Evolutionary conservation across 2,113 vertebrate species (phyloP).

Genomic region (Campylomormyrus numenius): DNA sequence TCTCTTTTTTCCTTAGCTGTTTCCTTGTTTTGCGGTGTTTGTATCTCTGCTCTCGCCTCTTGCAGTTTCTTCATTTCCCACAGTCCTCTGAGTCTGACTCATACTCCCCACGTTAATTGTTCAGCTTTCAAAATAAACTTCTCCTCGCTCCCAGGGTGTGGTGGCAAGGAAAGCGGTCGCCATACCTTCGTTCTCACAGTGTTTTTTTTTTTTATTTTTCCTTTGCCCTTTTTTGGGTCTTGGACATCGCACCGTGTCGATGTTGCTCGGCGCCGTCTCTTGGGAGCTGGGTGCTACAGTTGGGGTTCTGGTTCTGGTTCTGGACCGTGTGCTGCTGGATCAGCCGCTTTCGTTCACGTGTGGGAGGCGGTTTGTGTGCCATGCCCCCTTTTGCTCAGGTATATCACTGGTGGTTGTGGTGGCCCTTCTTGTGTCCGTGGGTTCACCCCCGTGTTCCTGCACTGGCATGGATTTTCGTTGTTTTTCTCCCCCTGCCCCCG

Average conservation of each 20-base stretch:
- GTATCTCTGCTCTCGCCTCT: constrained; percentile 73
- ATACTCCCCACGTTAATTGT: constrained; percentile 78
- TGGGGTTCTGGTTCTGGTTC: background rate
- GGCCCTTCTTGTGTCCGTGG: constrained; percentile 50
- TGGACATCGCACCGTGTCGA: background rate
- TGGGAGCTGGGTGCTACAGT: background rate
- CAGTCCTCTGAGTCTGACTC: constrained; percentile 77
- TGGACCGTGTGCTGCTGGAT: background rate
- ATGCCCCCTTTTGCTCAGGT: constrained; percentile 36
- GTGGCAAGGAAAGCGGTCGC: background rate
- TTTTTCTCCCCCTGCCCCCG: background rate
- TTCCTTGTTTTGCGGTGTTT: constrained; percentile 68
- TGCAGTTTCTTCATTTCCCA: constrained; percentile 75
- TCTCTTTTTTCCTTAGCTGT: constrained; percentile 60
- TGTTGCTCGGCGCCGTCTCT: background rate
- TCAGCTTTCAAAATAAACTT: constrained; percentile 73
- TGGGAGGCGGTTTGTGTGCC: constrained; percentile 47
- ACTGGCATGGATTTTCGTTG: constrained; percentile 28
- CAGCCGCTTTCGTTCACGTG: constrained; percentile 28
- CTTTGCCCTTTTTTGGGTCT: background rate
- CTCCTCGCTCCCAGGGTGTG: constrained; percentile 64
- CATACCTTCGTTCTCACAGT: background rate
- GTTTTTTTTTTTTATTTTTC: background rate
- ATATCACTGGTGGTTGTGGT: background rate
- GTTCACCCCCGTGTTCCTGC: constrained; percentile 35